These are phyloP conservation scores for Harpegnathos saltator DNA, from an alignment of 1,140 invertebrate species.

Conservation along the genomic window DNA sequence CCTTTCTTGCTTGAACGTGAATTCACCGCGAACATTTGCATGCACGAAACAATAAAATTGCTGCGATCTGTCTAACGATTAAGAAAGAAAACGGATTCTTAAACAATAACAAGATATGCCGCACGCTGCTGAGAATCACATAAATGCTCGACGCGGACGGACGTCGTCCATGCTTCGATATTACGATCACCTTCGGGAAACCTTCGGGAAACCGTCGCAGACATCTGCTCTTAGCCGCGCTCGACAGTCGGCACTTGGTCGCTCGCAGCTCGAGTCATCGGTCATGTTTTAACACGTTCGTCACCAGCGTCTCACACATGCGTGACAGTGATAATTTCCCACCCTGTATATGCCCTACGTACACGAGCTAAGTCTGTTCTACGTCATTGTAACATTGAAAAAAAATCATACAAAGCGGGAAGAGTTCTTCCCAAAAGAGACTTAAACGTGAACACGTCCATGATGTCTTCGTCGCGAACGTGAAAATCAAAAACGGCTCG, in stretches of 20 bases:
- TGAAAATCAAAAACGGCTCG: no score
- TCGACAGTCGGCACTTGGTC: no score
- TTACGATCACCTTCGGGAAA: conserved; percentile 11
- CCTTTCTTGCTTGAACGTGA: no score
- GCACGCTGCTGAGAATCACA: conserved; percentile 82
- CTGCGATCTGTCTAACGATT: conserved; percentile 79
- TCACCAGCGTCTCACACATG: no score
- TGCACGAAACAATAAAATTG: conserved; percentile 75
- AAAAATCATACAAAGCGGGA: no score
- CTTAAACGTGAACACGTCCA: no score
- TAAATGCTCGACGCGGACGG: conserved; percentile 72
- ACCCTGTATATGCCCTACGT: no score
- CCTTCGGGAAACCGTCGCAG: not conserved
- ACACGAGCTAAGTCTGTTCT: no score
- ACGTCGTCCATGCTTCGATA: conserved; percentile 46
- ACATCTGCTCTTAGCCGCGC: not conserved
- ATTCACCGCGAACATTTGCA: conserved; percentile 62
- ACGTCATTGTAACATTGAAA: no score
- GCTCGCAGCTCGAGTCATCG: not conserved
- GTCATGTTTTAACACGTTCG: not conserved
- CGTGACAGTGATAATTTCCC: no score
- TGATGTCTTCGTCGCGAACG: no score
- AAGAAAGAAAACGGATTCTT: conserved; percentile 79
- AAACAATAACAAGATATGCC: conserved; percentile 83
- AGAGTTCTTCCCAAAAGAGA: no score